phyloP scores from a whole-genome alignment of 2,888 invertebrate genomes.

The Schizaphis graminum region DNA sequence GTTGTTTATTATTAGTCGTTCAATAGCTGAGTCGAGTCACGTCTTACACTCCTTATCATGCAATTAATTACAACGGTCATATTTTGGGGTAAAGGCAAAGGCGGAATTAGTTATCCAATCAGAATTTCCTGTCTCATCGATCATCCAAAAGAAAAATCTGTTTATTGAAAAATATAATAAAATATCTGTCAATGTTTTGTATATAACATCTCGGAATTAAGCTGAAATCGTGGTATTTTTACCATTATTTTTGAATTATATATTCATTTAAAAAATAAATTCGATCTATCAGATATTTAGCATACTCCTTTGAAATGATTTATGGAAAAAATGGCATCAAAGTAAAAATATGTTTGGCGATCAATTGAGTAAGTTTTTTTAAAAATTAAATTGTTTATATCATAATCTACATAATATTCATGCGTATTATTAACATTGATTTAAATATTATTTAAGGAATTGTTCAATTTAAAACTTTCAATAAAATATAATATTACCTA shows the following conservation, averaged over 20 bases:
- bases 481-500: neutral
- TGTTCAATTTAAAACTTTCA: neutral
- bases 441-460: neutral
- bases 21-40: slow-evolving; percentile 59
- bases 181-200: slow-evolving; percentile 1
- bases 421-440: neutral
- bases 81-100: neutral
- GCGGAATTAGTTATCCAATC: slow-evolving; percentile 52
- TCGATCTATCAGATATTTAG: neutral
- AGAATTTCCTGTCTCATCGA: slow-evolving; percentile 30
- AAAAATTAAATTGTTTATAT: neutral
- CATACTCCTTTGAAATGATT: neutral
- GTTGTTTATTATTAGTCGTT: slow-evolving; percentile 48
- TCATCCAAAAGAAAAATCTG: neutral
- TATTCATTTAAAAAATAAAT: neutral
- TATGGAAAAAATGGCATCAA: neutral
- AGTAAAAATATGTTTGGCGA: neutral
- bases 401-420: too few species aligned
- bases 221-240: neutral
- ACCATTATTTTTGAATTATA: neutral
- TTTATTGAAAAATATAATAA: slow-evolving; percentile 35
- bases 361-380: neutral
- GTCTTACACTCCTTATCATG: slow-evolving; percentile 19
- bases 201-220: neutral
- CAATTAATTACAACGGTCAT: slow-evolving; percentile 56